Evolutionary conservation across 2,113 vertebrate genomes (phyloP), one percentile per base, ranked within the genome.

Genomic region (Chamaea fasciata): DNA sequence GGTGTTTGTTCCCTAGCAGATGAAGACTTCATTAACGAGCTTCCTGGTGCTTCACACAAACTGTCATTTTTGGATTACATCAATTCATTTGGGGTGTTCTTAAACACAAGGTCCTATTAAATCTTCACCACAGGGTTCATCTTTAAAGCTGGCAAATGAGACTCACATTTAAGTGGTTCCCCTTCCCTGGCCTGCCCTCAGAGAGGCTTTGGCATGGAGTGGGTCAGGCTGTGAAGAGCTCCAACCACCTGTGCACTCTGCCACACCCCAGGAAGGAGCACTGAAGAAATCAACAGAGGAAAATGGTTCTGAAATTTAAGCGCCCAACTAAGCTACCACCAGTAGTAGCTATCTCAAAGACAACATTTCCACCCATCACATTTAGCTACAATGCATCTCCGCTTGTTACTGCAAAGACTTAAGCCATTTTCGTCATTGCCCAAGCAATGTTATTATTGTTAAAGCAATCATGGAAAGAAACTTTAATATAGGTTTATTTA

Each of bases 401-500:
- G 2, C 9, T 22, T 26, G 20, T 28, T 47, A 11, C 0, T 76
- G n/a, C 26, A 64, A 55, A 42, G 46, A 18, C 46, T 17, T n/a
- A 0, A 28, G 10, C 21, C 18, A 0, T 56, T 60, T 64, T 39
- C 28, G 13, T 78, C 26, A 7, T 69, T 42, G 28, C 1, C 6
- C 24, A 63, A 47, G 60, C 39, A 64, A 18, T 0, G n/a, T n/a
- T n/a, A 0, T 55, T 47, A 30, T 42, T 60, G 68, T 41, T 44
- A 68, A 94, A 78, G 77, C 83, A 89, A 1, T 71, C 68, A 53
- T 49, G 20, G 80, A 71, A 96, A 92, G 56, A 79, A 93, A 92
- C 49, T 89, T 93, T 33, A 86, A 68, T 90, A 60, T 27, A 83
- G 92, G 92, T 96, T 87, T 78, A 97, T 87, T 86, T 90, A 92